A percentile compares a stretch with the other conserved stretches of the same genome.
Evolutionary conservation across 2,113 vertebrate genomes (phyloP).

Genomic region (Solea solea): DNA sequence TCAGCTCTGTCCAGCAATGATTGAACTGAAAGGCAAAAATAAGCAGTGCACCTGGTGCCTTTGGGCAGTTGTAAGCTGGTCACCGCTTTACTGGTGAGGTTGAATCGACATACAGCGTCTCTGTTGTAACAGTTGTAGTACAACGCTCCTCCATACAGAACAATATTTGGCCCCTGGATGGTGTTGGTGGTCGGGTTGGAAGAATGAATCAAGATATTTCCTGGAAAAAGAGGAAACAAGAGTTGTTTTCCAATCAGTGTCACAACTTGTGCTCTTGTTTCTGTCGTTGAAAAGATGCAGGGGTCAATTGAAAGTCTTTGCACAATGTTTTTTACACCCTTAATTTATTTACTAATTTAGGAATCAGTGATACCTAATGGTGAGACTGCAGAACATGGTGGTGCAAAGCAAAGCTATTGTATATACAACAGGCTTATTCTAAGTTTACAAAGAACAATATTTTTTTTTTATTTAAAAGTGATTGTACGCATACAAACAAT

Average conservation of each 20-base stretch:
- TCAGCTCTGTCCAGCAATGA: background rate
- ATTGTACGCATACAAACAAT: too few species aligned
- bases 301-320: too few species aligned
- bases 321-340: too few species aligned
- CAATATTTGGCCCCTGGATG: slow-evolving; percentile 77
- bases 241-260: background rate
- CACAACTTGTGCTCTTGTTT: too few species aligned
- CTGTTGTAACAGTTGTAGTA: slow-evolving; percentile 81
- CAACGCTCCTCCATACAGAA: slow-evolving; percentile 69
- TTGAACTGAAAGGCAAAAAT: background rate
- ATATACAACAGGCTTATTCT: too few species aligned
- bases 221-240: slow-evolving; percentile 10
- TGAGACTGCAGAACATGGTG: too few species aligned
- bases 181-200: slow-evolving; percentile 80
- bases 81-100: slow-evolving; percentile 66
- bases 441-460: too few species aligned
- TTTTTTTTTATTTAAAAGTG: too few species aligned
- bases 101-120: slow-evolving; percentile 72
- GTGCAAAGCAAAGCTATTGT: too few species aligned
- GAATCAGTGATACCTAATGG: too few species aligned
- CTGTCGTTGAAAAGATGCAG: too few species aligned
- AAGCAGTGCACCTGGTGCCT: slow-evolving; percentile 65
- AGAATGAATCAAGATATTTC: slow-evolving; percentile 51
- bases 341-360: too few species aligned
- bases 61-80: slow-evolving; percentile 57